Base-by-base conservation (phyloP, 2,113 vertebrate genomes). In the Burhinus oedicnemus region DNA sequence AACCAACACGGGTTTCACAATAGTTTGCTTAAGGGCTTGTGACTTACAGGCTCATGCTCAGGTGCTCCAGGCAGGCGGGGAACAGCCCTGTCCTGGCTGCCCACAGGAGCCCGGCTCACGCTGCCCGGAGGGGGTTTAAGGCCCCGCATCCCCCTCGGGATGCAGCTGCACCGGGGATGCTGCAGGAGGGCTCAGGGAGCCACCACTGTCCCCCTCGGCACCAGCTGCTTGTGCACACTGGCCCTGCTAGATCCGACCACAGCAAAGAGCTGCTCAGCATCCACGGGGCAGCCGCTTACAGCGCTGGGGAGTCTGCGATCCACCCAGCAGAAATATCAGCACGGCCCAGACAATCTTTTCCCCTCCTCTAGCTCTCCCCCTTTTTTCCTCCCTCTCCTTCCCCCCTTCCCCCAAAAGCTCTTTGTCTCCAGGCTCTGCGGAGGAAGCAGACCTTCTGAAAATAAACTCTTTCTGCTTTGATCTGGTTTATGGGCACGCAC, bases 401-500 rank as follows among this genome's bases (percentile, higher is more conserved):
- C 20, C 91, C 81, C 87, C 91, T 83, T 83, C 69, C 87, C 84
- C 89, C 80, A 9, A 86, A 90, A 79, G 82, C 82, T 86, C 93
- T 96, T 96, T 97, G 97, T 97, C 97, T 96, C 81, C 5, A 1
- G 95, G 90, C 89, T 52, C 95, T 74, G 49, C 6, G 19, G 97
- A 98, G 98, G 98, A 98, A 98, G 97, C 92, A 86, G 95, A 90
- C 97, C 89, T 96, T 87, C 71, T 96, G 97, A 90, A 97, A 97
- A 98, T 97, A 96, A 97, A 98, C 97, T 97, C 90, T 17, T 40
- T 36, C 11, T 84, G 83, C 98, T 98, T 98, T 98, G 98, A 98
- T 98, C 97, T 97, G 93, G 52, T 98, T 98, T 98, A 98, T 32
- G 97, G 98, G 98, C 90, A 93, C 16, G 14, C 95, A 97, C 96